Evolutionary conservation across 2,888 invertebrate genomes (phyloP).

Genomic region (Abrostola tripartita): DNA sequence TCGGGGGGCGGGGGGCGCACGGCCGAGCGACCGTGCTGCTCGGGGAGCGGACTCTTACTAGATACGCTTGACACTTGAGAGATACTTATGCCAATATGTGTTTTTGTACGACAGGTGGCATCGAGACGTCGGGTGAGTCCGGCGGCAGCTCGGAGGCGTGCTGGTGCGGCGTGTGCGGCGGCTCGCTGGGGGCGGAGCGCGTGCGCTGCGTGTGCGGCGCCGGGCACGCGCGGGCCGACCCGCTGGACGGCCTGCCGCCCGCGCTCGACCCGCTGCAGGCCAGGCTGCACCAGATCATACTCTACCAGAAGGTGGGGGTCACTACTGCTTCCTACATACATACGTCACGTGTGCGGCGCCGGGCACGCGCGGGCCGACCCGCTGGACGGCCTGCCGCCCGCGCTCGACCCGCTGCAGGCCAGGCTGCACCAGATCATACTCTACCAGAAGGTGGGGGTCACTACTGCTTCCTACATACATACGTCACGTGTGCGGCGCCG

Average conservation of each 20-base stretch:
- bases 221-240: slow-evolving; percentile 82
- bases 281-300: slow-evolving; percentile 94
- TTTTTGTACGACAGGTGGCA: slow-evolving; percentile 57
- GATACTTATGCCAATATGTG: not conserved
- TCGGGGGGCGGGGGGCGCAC: too few species aligned
- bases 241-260: slow-evolving; percentile 92
- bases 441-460: slow-evolving; percentile 90
- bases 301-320: slow-evolving; percentile 91
- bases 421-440: slow-evolving; percentile 94
- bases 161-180: slow-evolving; percentile 60
- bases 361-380: slow-evolving; percentile 85
- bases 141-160: slow-evolving; percentile 57
- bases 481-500: too few species aligned
- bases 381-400: slow-evolving; percentile 92
- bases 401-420: slow-evolving; percentile 92
- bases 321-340: slow-evolving; percentile 31
- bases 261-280: slow-evolving; percentile 92
- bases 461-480: not conserved
- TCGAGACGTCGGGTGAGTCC: slow-evolving; percentile 67
- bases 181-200: slow-evolving; percentile 48
- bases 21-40: too few species aligned
- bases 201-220: slow-evolving; percentile 60
- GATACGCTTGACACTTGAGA: too few species aligned
- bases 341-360: slow-evolving; percentile 60
- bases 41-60: too few species aligned